Conservation (phyloP, 2,888 invertebrate species). For the Andricus curvator region DNA sequence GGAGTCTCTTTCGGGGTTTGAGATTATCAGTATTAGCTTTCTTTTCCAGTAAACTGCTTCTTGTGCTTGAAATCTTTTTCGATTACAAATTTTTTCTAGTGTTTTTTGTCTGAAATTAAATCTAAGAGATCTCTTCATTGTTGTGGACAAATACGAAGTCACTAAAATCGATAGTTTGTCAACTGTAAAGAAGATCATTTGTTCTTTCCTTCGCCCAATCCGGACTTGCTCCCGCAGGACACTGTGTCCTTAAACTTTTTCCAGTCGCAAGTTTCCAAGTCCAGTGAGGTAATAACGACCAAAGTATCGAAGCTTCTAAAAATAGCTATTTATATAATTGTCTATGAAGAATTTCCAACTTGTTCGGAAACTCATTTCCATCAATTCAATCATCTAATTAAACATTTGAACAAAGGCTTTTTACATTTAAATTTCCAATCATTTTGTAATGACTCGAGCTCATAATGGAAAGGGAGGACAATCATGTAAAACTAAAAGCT, state of each 20-base stretch:
- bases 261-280: slow-evolving; percentile 23
- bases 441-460: background rate
- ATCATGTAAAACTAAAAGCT: background rate
- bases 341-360: background rate
- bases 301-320: background rate
- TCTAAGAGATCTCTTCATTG: slow-evolving; percentile 5
- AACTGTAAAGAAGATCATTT: slow-evolving; percentile 31
- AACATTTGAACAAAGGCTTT: background rate
- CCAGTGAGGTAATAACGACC: slow-evolving; percentile 28
- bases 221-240: slow-evolving; percentile 8
- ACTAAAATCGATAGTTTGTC: slow-evolving; percentile 38
- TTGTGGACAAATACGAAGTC: slow-evolving; percentile 22
- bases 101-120: background rate
- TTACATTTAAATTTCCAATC: background rate
- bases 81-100: background rate
- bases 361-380: background rate
- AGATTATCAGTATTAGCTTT: background rate
- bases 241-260: slow-evolving; percentile 33
- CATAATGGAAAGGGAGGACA: background rate
- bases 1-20: background rate
- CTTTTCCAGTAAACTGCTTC: background rate
- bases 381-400: background rate
- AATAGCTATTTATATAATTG: background rate
- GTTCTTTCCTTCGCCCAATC: slow-evolving; percentile 27
- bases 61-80: background rate